Evolutionary conservation across 2,113 vertebrate genomes (phyloP), one percentile per base, ranked within the genome.

Genomic region (Nansenia antarctica): DNA sequence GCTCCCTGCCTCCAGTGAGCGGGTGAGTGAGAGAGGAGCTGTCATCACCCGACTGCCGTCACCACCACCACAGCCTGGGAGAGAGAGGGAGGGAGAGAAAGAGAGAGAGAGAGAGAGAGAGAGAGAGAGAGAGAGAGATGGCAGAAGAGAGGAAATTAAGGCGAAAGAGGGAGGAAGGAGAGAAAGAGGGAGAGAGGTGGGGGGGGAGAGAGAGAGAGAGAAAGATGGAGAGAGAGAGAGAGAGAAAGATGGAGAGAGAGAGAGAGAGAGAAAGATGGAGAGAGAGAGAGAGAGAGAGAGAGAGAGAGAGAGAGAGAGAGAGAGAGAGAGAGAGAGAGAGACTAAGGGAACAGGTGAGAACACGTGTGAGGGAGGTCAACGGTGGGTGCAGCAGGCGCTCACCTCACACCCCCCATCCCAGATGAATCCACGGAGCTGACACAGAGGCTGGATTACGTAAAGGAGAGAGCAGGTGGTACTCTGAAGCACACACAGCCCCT

Each of bases 1-100:
- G 62, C 87, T 86, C 85, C 88, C 89, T 85, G 79, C 79, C 81
- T 79, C 72, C 70, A 72, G 69, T 78, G 86, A 85, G 69, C 63
- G 69, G 73, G 68, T 73, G 79, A 88, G 82, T 70, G 80, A 78
- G 87, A 86, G 84, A 85, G 75, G 69, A 84, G 82, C 87, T 90
- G 89, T 92, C 88, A 90, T 82, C 86, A 9, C 82, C 63, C 65
- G 12, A 67, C 78, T 76, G 74, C 76, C 69, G 78, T 79, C 72
- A 53, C 76, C 59, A 73, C 69, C 47, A 76, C 79, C 54, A 37
- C 5, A n/a, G 47, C 15, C 20, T 20, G 15, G 68, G 58, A 68
- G 42, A n/a, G 49, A 57, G 54, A 52, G 26, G 1, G 52, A 18
- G 27, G 18, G 49, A 63, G 37, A 18, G 7, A 8, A 29, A 55